Evolutionary conservation across 2,888 invertebrate species (phyloP), one percentile per base, ranked within the genome.

Genomic region (Eupithecia subfuscata): DNA sequence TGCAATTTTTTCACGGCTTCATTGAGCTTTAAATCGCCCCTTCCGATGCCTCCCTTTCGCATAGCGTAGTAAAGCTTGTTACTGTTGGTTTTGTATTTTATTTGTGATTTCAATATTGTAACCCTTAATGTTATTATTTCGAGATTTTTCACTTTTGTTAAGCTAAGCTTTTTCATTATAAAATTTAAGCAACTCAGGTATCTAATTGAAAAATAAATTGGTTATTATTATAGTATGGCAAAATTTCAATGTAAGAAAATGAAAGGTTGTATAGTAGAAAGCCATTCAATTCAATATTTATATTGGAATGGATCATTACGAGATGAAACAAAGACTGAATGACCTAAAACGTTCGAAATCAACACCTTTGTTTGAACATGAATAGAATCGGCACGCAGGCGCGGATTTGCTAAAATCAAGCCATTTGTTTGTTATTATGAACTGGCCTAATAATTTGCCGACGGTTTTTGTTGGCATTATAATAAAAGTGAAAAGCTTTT

Each of bases 1-100:
- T 88, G 85, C 87, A 88, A 89, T 89, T 90, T 87, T 86, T 84
- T 86, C 85, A 87, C 87, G 82, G 84, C 81, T 81, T 86, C 86
- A 89, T 90, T 89, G 84, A 89, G 80, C 76, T 74, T 86, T 91
- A 88, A 91, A 91, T 89, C 87, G 85, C 0, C 76, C 82, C 82
- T 84, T 84, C 81, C 81, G 78, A 75, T 75, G 81, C 77, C 83
- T 83, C 82, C 80, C 84, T 73, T 73, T 78, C 79, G 80, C 80
- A 76, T 79, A 77, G 77, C 76, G 78, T 70, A 76, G 56, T n/a
- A 52, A 52, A 48, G 18, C 45, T 48, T 48, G 45, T 18, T 48
- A 18, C 18, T 6, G 22, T 56, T 22, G 56, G 63, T 63, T 16
- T 16, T 30, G 63, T 30, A 18, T 8, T 9, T 48, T 18, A n/a